Percentiles rank a stretch among this genome's conserved stretches.
phyloP scores from a whole-genome alignment of 2,888 invertebrate species.

The Branchipolynoe longqiensis region DNA sequence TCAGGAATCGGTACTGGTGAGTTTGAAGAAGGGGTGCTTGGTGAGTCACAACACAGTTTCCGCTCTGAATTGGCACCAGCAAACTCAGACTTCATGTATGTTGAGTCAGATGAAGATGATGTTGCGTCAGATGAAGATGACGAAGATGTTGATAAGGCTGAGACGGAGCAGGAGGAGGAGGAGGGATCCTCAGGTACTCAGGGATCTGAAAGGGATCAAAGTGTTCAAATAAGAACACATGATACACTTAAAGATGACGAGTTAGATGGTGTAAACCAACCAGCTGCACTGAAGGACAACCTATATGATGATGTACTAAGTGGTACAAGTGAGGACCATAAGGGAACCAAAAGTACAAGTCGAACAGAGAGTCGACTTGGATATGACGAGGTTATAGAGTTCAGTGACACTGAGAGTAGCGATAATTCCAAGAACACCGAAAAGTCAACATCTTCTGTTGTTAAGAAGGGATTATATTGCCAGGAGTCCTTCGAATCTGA shows the following conservation, averaged over 20 bases:
- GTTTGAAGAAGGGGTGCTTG: slow-evolving; percentile 29
- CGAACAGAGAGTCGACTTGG: slow-evolving; percentile 28
- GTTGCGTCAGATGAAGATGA: neutral
- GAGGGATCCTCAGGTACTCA: neutral
- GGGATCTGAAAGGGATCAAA: no score
- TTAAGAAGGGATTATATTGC: neutral
- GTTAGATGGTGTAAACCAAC: neutral
- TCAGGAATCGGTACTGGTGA: neutral
- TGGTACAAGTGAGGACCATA: neutral
- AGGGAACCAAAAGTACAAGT: neutral
- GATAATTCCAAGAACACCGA: neutral
- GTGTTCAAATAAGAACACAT: no score
- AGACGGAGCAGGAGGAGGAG: neutral
- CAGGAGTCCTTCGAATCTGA: neutral
- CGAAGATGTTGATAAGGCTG: neutral
- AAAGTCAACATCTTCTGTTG: neutral
- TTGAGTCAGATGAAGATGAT: slow-evolving; percentile 16
- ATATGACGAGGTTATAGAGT: slow-evolving; percentile 36
- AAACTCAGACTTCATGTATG: slow-evolving; percentile 40
- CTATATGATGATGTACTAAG: neutral
- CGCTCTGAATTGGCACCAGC: neutral
- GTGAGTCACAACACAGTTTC: slow-evolving; percentile 43
- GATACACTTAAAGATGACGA: neutral
- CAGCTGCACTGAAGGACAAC: neutral
- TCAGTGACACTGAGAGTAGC: slow-evolving; percentile 31